Conservation (phyloP, 1,140 invertebrate genomes). For the Drosophila pallidifrons region DNA sequence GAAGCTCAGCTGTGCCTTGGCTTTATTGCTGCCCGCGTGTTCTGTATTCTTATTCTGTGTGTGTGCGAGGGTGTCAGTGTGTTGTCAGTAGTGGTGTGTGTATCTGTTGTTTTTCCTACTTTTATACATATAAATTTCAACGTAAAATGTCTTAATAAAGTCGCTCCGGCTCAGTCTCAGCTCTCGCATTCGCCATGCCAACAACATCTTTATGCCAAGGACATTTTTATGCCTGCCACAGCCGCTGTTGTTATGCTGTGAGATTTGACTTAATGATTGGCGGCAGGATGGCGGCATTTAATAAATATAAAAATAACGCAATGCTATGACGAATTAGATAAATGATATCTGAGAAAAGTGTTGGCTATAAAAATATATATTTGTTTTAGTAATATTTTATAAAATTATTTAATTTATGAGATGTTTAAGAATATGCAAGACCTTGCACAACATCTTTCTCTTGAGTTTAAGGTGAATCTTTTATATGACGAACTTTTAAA, state of each 20-base stretch:
- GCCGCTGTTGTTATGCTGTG: constrained; percentile 37
- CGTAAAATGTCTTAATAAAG: constrained; percentile 70
- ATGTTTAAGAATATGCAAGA: constrained; percentile 94
- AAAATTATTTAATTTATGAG: constrained; percentile 80
- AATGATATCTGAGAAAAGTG: constrained; percentile 4
- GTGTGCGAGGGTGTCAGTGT: constrained; percentile 5
- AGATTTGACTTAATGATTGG: constrained; percentile 48
- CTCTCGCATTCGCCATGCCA: constrained; percentile 13
- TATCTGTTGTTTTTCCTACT: constrained; percentile 41
- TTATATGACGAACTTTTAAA: constrained; percentile 92
- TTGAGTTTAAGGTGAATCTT: constrained; percentile 96
- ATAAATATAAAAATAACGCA: constrained; percentile 37
- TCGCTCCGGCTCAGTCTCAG: constrained; percentile 26
- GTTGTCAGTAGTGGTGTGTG: constrained; percentile 10
- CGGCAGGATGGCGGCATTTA: constrained; percentile 40
- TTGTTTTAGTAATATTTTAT: too few species aligned
- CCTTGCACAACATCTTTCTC: constrained; percentile 91
- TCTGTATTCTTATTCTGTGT: background rate
- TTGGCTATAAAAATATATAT: background rate
- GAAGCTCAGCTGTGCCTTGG: constrained; percentile 50
- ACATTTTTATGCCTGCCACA: constrained; percentile 56
- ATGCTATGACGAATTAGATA: constrained; percentile 21
- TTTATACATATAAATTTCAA: constrained; percentile 55
- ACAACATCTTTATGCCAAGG: constrained; percentile 62
- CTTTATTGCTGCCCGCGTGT: constrained; percentile 33